Evolutionary conservation across 2,113 vertebrate genomes (phyloP).

Genomic region (Rhizomys pruinosus): DNA sequence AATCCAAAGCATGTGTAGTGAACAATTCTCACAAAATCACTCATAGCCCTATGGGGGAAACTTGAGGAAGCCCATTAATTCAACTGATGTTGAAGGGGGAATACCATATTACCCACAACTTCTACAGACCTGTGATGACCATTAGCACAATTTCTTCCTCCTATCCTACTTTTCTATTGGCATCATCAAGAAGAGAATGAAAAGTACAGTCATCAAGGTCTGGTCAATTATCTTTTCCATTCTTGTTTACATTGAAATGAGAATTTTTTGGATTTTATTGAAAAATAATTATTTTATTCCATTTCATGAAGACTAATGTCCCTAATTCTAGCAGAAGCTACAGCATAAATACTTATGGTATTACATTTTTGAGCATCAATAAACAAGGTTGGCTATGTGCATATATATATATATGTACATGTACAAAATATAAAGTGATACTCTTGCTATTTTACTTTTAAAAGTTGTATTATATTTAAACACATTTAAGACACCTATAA

Average conservation of each 20-base stretch:
- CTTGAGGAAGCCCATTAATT: neutral
- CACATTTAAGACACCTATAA: neutral
- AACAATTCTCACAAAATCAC: rapidly evolving
- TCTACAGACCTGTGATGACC: neutral
- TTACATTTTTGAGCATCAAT: neutral
- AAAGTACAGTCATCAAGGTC: rapidly evolving
- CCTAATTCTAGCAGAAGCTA: neutral
- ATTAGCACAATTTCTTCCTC: neutral
- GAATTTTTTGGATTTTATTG: neutral
- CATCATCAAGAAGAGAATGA: neutral
- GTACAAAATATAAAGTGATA: too few relatives aligned
- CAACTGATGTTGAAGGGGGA: neutral
- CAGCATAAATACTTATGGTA: neutral
- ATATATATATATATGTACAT: neutral
- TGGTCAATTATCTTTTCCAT: neutral
- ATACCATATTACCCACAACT: neutral
- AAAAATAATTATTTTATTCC: neutral
- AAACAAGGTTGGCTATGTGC: neutral
- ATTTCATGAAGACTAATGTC: neutral
- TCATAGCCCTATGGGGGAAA: neutral
- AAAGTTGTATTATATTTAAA: neutral
- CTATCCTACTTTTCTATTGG: neutral
- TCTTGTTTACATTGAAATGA: neutral
- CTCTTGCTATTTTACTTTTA: too few relatives aligned
- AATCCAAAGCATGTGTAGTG: neutral